A percentile compares a stretch with the other conserved stretches of the same genome.
Evolutionary conservation across 2,797 vertebrate species (phyloP).

Genomic region (Orestias chungarensis): DNA sequence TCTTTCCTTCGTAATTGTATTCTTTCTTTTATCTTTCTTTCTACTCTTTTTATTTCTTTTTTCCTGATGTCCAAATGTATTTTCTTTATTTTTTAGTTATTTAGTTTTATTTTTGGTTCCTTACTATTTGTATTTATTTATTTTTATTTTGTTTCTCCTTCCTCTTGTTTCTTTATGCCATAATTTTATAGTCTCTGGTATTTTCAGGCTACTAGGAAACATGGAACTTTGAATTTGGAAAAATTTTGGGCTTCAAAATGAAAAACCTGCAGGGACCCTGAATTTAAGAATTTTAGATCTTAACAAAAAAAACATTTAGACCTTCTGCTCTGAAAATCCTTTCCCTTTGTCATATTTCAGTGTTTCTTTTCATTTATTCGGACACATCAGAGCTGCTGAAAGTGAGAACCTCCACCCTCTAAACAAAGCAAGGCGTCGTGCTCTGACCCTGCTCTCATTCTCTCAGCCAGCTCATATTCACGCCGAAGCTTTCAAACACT

Average conservation of each 20-base stretch:
- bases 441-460: constrained; percentile 62
- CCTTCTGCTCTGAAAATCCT: constrained; percentile 29
- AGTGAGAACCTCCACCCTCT: constrained; percentile 24
- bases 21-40: too few species aligned
- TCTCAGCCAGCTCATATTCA: constrained; percentile 58
- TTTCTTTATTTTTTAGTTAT: too few species aligned
- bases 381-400: constrained; percentile 47
- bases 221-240: not conserved
- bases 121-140: not conserved
- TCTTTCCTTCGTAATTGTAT: too few species aligned
- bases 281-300: constrained; percentile 26
- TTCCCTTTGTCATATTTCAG: constrained; percentile 50
- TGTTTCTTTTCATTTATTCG: constrained; percentile 53
- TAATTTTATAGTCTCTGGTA: not conserved
- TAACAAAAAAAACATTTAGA: constrained; percentile 21
- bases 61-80: too few species aligned
- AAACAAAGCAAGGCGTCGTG: constrained; percentile 44
- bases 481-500: constrained; percentile 65
- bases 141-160: not conserved
- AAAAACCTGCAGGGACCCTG: not conserved
- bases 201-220: not conserved
- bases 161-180: not conserved
- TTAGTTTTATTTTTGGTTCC: not conserved
- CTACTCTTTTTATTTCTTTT: not conserved
- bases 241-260: not conserved